Percentiles rank a stretch among this genome's conserved stretches.
Conservation (phyloP, 2,888 invertebrate genomes). For the Ceriagrion tenellum region DNA sequence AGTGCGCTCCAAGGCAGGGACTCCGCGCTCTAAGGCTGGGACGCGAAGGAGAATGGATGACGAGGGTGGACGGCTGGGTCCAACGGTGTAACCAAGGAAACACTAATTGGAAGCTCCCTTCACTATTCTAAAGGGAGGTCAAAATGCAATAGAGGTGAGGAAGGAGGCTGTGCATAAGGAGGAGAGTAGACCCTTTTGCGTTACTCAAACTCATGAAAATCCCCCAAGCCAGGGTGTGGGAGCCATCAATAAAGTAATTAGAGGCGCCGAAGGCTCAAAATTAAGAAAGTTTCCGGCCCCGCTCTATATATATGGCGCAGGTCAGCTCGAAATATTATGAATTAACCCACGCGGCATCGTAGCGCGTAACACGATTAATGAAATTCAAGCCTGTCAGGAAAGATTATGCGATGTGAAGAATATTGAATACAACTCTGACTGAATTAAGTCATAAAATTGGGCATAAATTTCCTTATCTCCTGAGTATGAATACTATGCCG, state of each 20-base stretch:
- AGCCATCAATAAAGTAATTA: neutral
- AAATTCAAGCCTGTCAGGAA: no score
- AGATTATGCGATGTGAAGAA: no score
- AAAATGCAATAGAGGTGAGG: neutral
- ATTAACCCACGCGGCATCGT: neutral
- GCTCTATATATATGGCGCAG: neutral
- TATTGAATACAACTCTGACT: no score
- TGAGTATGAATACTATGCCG: no score
- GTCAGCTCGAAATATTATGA: neutral
- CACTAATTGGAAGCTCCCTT: neutral
- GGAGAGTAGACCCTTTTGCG: neutral
- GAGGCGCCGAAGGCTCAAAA: neutral
- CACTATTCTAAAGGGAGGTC: neutral
- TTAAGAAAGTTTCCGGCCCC: neutral
- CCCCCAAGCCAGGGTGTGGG: neutral
- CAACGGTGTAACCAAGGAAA: neutral
- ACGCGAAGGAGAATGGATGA: neutral
- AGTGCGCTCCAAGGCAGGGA: neutral
- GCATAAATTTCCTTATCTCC: no score
- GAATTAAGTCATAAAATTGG: no score
- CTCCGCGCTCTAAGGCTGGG: neutral
- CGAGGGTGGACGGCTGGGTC: no score
- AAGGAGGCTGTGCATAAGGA: neutral
- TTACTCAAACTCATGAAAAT: neutral
- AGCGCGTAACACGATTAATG: neutral